Percentiles rank a stretch among this genome's conserved stretches.
These are phyloP conservation scores for Pluvialis apricaria DNA, from an alignment of 2,113 vertebrate genomes.

Conservation along the genomic window DNA sequence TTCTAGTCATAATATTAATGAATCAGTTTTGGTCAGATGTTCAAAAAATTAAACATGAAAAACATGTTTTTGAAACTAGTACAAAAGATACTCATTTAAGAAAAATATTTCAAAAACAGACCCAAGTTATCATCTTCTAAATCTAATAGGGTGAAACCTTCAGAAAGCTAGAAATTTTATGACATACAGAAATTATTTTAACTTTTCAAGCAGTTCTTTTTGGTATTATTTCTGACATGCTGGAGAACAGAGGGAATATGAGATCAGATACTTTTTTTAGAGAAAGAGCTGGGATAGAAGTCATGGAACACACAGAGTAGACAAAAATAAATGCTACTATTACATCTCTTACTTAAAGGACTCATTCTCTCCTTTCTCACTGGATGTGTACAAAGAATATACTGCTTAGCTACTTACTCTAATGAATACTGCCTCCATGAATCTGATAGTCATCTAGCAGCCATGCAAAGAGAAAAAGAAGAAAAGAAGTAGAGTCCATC, in stretches of 20 bases:
- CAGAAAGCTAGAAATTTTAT: background rate
- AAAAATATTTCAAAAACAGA: background rate
- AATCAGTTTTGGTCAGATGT: background rate
- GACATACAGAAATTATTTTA: background rate
- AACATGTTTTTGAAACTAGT: background rate
- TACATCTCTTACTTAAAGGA: background rate
- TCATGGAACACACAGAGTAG: background rate
- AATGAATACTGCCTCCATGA: background rate
- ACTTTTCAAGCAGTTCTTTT: background rate
- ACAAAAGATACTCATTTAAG: background rate
- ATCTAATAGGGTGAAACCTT: background rate
- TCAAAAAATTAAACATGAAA: background rate
- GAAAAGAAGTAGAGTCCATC: background rate
- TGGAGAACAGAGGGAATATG: background rate
- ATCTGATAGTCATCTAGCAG: background rate
- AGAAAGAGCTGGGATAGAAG: background rate
- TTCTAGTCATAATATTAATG: background rate
- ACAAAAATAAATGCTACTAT: background rate
- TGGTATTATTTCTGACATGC: background rate
- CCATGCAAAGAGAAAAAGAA: background rate
- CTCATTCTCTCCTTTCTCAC: background rate
- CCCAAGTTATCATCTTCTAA: background rate
- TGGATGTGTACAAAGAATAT: background rate
- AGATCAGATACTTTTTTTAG: background rate
- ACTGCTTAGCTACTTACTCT: background rate